Percentiles rank a stretch among this genome's conserved stretches.
Conservation (phyloP, 2,113 vertebrate genomes). For the Gambusia holbrooki region DNA sequence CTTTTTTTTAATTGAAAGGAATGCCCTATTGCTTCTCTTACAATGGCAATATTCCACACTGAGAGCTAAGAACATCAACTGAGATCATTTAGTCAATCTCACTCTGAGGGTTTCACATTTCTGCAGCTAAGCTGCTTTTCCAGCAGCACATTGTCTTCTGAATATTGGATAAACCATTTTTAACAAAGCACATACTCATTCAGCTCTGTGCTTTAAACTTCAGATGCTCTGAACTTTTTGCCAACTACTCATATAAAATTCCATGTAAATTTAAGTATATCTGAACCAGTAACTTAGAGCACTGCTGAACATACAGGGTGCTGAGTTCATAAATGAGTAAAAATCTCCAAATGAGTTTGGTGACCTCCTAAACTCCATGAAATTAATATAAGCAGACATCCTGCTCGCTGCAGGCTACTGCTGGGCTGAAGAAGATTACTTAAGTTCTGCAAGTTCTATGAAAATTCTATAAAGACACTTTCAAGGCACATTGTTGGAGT, state of each 20-base stretch:
- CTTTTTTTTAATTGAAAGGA: conserved; percentile 65
- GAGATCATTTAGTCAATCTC: conserved; percentile 69
- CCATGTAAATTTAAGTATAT: conserved; percentile 78
- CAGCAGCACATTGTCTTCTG: conserved; percentile 67
- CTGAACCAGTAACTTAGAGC: conserved; percentile 77
- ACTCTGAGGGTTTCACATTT: conserved; percentile 43
- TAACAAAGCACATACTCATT: conserved; percentile 58
- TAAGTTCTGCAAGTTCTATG: conserved; percentile 91
- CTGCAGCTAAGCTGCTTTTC: conserved; percentile 67
- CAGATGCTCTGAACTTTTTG: conserved; percentile 60
- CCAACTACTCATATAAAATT: conserved; percentile 70
- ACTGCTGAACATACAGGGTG: conserved; percentile 76
- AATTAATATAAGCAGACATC: conserved; percentile 99
- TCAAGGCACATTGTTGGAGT: conserved; percentile 87
- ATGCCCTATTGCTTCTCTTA: conserved; percentile 40
- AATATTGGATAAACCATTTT: conserved; percentile 75
- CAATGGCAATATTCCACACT: conserved; percentile 26
- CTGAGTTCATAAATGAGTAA: conserved; percentile 93
- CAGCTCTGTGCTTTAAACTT: conserved; percentile 59
- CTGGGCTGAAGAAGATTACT: conserved; percentile 88
- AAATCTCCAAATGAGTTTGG: conserved; percentile 89
- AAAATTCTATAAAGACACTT: conserved; percentile 95
- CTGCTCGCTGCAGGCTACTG: conserved; percentile 81
- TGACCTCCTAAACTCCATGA: conserved; percentile 96
- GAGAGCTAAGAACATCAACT: conserved; percentile 43